Evolutionary conservation across 2,888 invertebrate genomes (phyloP), one percentile per base, ranked within the genome.

Genomic region (Spicauda simplicius): DNA sequence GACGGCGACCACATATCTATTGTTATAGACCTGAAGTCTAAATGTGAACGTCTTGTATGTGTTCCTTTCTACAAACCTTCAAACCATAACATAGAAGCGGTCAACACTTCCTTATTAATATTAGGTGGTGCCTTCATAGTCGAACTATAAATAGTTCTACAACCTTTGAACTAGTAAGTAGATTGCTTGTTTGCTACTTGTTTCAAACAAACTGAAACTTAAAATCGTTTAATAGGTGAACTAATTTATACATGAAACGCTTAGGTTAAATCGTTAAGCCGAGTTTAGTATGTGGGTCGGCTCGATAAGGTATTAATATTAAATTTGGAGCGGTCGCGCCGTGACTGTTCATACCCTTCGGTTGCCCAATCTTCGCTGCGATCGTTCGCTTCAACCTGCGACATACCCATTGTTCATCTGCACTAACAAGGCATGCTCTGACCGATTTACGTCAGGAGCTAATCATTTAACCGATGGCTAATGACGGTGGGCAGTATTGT

Each of bases 391-490:
- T n/a, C 33, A 66, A 67, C 66, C 66, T 67, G 66, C 66, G 66
- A 67, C 66, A 67, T 60, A 66, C 45, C 59, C 66, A 68, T 67
- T 67, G 67, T 62, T 67, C 62, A 67, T 67, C 62, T 66, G 65
- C 66, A 62, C 67, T 67, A 67, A 67, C 67, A 70, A 70, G 67
- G 25, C 25, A 25, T 25, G 25, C 55, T 61, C 67, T 86, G 86
- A 86, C 87, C 86, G 88, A 87, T 83, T 90, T 89, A 85, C 83
- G 88, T 88, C 86, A 86, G 80, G 72, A 87, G 82, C 79, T 82
- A 84, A 88, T 89, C 87, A 87, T 87, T 85, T 85, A 84, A 77
- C 77, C 71, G 74, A 81, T 77, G 72, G 76, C 76, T 80, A 81
- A 84, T 82, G 80, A 73, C 67, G 70, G 73, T 76, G 74, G 73